phyloP scores from a whole-genome alignment of 2,797 vertebrate species.

The Phoebastria nigripes region DNA sequence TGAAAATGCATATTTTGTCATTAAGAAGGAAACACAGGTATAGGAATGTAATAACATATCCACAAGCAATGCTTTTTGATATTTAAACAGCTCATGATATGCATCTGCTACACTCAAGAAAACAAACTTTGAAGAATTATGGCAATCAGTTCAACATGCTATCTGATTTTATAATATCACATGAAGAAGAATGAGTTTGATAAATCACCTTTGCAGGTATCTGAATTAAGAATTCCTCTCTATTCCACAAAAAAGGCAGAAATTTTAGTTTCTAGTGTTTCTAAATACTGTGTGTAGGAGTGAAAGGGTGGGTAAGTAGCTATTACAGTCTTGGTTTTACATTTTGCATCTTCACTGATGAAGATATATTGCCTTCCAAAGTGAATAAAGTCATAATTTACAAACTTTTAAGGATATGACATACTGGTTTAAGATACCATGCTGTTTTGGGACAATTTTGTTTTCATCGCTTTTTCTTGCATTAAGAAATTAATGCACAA shows the following conservation, averaged over 20 bases:
- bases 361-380: conserved; percentile 49
- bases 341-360: conserved; percentile 55
- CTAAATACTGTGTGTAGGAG: conserved; percentile 53
- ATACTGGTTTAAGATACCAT: not conserved
- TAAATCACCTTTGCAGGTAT: conserved; percentile 66
- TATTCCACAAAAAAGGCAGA: conserved; percentile 46
- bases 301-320: conserved; percentile 10
- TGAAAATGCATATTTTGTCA: conserved; percentile 41
- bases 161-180: conserved; percentile 41
- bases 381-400: conserved; percentile 56
- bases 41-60: not conserved
- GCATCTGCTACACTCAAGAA: conserved; percentile 15
- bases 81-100: conserved; percentile 41
- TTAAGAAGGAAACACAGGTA: conserved; percentile 44
- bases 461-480: not conserved
- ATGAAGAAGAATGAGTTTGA: conserved; percentile 59
- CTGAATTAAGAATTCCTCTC: conserved; percentile 56
- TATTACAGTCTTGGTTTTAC: conserved; percentile 63
- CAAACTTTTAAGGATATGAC: conserved; percentile 31
- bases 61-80: conserved; percentile 22
- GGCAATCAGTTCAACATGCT: conserved; percentile 55
- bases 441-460: not conserved
- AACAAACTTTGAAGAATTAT: conserved; percentile 59
- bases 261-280: conserved; percentile 55
- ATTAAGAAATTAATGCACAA: not conserved